Evolutionary conservation across 2,113 vertebrate genomes (phyloP), one percentile per base, ranked within the genome.

Genomic region (Python bivittatus): DNA sequence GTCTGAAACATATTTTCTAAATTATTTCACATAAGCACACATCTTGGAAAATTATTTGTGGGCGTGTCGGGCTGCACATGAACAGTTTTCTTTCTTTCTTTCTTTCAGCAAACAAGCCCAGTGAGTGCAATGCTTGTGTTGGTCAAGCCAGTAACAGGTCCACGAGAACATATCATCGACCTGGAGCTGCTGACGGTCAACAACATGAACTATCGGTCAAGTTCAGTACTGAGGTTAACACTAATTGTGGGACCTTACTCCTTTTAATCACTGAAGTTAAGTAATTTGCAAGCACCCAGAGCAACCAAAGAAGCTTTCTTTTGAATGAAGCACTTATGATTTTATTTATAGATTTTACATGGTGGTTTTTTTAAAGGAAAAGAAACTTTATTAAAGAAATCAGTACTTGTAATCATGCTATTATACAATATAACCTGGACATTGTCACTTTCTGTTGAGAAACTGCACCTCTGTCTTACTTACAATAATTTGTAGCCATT

Each of bases 151-250:
- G 97, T 99, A 79, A 91, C 98, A 0, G 99, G 99, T 91, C 99
- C 99, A 12, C 96, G 98, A 95, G 99, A 99, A 97, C 98, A 98
- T 88, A 97, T 99, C 0, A 98, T 99, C 94, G 99, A 99, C 96
- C 98, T 99, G 97, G 99, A 99, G 98, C 99, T 99, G 99, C 95
- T 99, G 96, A 99, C 99, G 8, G 98, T 99, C 95, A 99, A 98
- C 97, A 98, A 97, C 85, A 98, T 99, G 96, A 99, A 99, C 93
- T 99, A 98, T 94, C 99, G 98, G 86, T 98, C 98, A 86, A 99
- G 98, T 97, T 99, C 99, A 0, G 98, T 99, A 98, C 97, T 99
- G 92, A 98, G 99, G 95, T 93, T 99, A 97, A 99, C 99, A 83
- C 98, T 99, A 97, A 98, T 99, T 56, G 99, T 99, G 91, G 99